Base-by-base conservation (phyloP, 1,140 invertebrate genomes). In the Leptinotarsa texana region DNA sequence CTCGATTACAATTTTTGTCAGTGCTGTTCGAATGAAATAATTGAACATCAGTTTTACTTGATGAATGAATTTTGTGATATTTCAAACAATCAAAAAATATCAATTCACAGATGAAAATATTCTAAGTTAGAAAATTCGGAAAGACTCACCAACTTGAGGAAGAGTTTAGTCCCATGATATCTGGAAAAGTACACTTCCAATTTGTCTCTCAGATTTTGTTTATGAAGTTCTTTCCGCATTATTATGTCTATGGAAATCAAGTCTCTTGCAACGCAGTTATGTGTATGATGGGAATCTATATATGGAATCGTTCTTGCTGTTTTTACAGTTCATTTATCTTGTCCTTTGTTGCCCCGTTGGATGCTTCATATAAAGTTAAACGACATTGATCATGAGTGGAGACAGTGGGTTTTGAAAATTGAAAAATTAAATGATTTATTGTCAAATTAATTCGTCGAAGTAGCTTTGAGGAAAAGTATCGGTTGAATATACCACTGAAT, bases 151-250 rank as follows among this genome's bases (percentile, higher is more conserved):
- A 66, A 22, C 15, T 66, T 66, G 5, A 66, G n/a, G 27, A 66
- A 66, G 15, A 66, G 22, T n/a, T 27, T 13, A 24, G 27, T 24
- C 15, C 63, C 63, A 33, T 66, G 4, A 66, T 66, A 22, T 66
- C 63, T 22, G 17, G 22, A 17, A 33, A 66, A 66, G 22, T 66
- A 66, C 63, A 66, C 63, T 22, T 66, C n/a, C 21, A 22, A 21
- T 21, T 22, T 66, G 3, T 24, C 22, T 1, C 17, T 66, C 1
- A 33, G 13, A 24, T 66, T 66, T 15, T 33, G 21, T 24, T 66
- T 66, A 8, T 33, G 27, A 22, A 66, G 15, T 66, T 66, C 18
- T 33, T 66, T 66, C n/a, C 13, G 63, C 63, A 66, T 66, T 66
- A 22, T 66, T 22, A 66, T 22, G 15, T 57, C 51, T 57, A 57